phyloP scores from a whole-genome alignment of 2,888 invertebrate genomes.

The Rhaphigaster nebulosa region DNA sequence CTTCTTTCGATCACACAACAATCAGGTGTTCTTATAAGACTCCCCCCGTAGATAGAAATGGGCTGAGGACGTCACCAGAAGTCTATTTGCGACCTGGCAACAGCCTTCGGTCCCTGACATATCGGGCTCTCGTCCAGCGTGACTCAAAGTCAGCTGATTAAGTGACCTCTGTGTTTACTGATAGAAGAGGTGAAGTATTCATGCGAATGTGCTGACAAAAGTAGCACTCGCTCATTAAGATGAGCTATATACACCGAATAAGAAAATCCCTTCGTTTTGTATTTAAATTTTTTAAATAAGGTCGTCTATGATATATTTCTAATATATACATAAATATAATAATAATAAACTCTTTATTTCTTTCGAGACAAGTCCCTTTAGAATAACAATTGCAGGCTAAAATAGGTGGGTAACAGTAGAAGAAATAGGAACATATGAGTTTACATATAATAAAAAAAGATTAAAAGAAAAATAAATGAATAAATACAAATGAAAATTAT shows the following conservation, averaged over 20 bases:
- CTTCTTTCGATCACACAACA: not conserved
- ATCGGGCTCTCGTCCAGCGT: constrained; percentile 29
- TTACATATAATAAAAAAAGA: too few species aligned
- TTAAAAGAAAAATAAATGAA: too few species aligned
- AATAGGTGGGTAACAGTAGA: too few species aligned
- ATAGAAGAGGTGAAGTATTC: not conserved
- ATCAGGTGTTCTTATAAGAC: not conserved
- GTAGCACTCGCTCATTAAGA: not conserved
- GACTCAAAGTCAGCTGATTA: constrained; percentile 23
- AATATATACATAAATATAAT: too few species aligned
- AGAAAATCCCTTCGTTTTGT: not conserved
- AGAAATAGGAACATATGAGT: too few species aligned
- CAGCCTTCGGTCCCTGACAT: not conserved
- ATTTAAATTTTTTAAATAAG: too few species aligned
- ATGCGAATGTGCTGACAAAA: not conserved
- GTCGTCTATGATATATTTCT: too few species aligned
- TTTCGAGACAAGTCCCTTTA: too few species aligned
- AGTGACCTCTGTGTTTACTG: constrained; percentile 29
- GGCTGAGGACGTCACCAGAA: constrained; percentile 7
- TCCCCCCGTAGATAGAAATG: not conserved
- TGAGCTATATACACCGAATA: not conserved
- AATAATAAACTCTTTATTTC: too few species aligned
- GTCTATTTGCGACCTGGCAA: constrained; percentile 12
- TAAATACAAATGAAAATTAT: too few species aligned
- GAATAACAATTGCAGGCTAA: too few species aligned